A percentile compares a stretch with the other conserved stretches of the same genome.
Evolutionary conservation across 2,797 vertebrate species (phyloP).

Genomic region (Syncerus caffer): DNA sequence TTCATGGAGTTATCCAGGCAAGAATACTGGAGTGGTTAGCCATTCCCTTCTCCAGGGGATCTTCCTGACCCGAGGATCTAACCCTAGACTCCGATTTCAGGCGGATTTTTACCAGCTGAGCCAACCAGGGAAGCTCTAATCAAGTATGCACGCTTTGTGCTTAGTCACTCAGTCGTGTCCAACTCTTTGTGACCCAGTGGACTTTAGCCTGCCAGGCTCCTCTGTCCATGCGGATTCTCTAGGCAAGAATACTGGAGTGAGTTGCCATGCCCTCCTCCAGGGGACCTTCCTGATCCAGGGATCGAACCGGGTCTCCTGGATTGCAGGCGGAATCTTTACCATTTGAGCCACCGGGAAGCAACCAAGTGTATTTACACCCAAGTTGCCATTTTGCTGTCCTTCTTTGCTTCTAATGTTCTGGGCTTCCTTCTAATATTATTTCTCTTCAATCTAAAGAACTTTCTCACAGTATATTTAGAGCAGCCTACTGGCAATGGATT

Average conservation of each 20-base stretch:
- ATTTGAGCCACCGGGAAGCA: neutral
- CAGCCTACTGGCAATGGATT: neutral
- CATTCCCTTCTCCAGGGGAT: neutral
- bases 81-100: neutral
- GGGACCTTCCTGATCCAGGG: neutral
- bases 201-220: neutral
- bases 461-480: neutral
- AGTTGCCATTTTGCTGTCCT: neutral
- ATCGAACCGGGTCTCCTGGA: rapidly evolving
- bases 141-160: neutral
- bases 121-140: neutral
- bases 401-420: neutral
- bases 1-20: neutral
- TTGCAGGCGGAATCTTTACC: neutral
- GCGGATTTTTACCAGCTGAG: neutral
- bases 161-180: neutral
- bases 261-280: neutral
- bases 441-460: neutral
- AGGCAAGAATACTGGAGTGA: neutral
- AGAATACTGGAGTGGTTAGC: neutral
- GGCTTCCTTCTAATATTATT: neutral
- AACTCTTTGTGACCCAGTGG: neutral
- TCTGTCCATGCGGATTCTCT: neutral
- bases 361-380: neutral
- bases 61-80: neutral